These are phyloP conservation scores for Amniataba percoides DNA, from an alignment of 2,797 vertebrate genomes.

Conservation along the genomic window DNA sequence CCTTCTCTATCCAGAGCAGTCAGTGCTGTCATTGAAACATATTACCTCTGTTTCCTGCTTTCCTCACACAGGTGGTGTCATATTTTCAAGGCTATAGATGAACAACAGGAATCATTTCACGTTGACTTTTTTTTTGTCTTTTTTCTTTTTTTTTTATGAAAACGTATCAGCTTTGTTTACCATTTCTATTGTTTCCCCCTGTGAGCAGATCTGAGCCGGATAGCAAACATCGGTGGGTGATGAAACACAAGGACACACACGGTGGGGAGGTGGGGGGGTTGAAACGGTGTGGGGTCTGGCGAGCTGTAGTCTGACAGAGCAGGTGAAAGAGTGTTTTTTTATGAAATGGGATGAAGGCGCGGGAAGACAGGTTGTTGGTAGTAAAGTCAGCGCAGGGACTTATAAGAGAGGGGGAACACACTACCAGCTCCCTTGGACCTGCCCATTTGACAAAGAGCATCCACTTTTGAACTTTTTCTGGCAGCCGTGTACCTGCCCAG, in stretches of 20 bases:
- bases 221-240: conserved; percentile 59
- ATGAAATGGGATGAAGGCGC: conserved; percentile 1
- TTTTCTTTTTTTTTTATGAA: neutral
- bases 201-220: conserved; percentile 53
- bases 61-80: conserved; percentile 52
- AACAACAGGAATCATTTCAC: conserved; percentile 64
- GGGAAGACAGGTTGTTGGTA: conserved; percentile 4
- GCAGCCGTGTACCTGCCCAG: conserved; percentile 16
- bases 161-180: conserved; percentile 67
- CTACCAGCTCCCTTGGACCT: conserved; percentile 1
- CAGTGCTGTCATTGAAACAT: conserved; percentile 70
- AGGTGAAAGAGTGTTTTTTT: conserved; percentile 28
- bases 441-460: conserved; percentile 26
- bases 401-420: neutral
- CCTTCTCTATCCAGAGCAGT: conserved; percentile 64
- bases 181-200: conserved; percentile 45
- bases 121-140: conserved; percentile 16
- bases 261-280: conserved; percentile 23
- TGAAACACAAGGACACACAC: conserved; percentile 69
- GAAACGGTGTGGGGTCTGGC: conserved; percentile 29
- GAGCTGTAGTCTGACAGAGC: conserved; percentile 35
- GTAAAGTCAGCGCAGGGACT: conserved; percentile 23
- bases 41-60: conserved; percentile 59
- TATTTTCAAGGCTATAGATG: conserved; percentile 54
- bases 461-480: conserved; percentile 25